phyloP scores from a whole-genome alignment of 2,113 vertebrate species.

The Nycticryphes semicollaris region DNA sequence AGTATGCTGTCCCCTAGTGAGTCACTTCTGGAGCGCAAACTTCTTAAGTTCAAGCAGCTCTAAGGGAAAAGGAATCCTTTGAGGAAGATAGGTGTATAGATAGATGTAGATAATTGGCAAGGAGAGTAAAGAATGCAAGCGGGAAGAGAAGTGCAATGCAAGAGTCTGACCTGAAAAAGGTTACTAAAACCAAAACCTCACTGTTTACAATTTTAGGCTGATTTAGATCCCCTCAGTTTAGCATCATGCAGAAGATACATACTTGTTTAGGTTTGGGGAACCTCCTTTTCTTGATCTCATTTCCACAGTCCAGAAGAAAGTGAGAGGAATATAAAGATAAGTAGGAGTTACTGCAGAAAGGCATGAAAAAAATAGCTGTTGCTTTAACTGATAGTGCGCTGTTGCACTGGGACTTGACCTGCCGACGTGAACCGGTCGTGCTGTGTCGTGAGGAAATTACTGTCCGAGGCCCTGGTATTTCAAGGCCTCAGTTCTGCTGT shows the following conservation, averaged over 20 bases:
- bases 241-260: neutral
- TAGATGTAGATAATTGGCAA: neutral
- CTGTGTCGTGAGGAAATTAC: neutral
- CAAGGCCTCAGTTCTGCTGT: conserved; percentile 31
- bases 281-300: neutral
- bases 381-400: neutral
- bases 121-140: neutral
- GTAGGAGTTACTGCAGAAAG: neutral
- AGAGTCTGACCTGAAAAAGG: neutral
- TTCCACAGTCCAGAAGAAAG: neutral
- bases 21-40: neutral
- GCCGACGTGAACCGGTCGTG: neutral
- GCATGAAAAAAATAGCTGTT: neutral
- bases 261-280: neutral
- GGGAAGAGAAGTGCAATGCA: neutral
- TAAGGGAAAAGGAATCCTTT: neutral
- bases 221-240: neutral
- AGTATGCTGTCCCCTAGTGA: neutral
- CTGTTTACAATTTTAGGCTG: neutral
- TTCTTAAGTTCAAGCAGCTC: neutral
- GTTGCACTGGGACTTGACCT: neutral
- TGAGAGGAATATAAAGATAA: neutral
- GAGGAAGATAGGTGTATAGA: neutral
- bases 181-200: neutral
- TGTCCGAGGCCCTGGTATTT: neutral